Conservation (phyloP, 2,888 invertebrate species). For the Calliphora vomitoria region DNA sequence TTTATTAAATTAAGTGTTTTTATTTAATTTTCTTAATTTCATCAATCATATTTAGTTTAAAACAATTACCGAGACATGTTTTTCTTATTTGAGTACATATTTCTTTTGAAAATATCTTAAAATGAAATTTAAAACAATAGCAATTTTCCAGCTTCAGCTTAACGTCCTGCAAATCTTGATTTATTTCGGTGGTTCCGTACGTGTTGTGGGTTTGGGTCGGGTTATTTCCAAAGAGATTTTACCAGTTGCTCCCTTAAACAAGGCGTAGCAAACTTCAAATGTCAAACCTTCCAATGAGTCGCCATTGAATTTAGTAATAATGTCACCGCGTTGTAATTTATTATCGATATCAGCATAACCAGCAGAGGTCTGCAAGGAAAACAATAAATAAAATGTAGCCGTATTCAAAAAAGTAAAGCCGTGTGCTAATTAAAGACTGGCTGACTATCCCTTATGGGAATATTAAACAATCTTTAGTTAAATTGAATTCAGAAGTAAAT, state of each 20-base stretch:
- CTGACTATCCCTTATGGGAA: no score
- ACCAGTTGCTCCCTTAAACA: constrained; percentile 94
- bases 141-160: neutral
- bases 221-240: constrained; percentile 93
- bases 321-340: constrained; percentile 95
- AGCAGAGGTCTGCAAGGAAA: constrained; percentile 89
- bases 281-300: constrained; percentile 91
- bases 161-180: constrained; percentile 20
- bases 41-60: constrained; percentile 25
- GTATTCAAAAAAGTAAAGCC: no score
- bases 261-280: constrained; percentile 94
- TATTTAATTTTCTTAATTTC: constrained; percentile 42
- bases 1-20: neutral
- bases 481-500: no score
- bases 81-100: neutral
- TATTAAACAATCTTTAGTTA: no score
- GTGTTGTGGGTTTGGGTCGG: constrained; percentile 89
- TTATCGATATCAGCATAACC: constrained; percentile 95
- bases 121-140: constrained; percentile 11
- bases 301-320: constrained; percentile 94
- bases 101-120: constrained; percentile 25
- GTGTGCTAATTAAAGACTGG: no score
- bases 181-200: constrained; percentile 80
- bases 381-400: neutral
- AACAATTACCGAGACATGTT: neutral